A percentile compares a stretch with the other conserved stretches of the same genome.
phyloP scores from a whole-genome alignment of 2,797 vertebrate species.

The Rhinella marina region DNA sequence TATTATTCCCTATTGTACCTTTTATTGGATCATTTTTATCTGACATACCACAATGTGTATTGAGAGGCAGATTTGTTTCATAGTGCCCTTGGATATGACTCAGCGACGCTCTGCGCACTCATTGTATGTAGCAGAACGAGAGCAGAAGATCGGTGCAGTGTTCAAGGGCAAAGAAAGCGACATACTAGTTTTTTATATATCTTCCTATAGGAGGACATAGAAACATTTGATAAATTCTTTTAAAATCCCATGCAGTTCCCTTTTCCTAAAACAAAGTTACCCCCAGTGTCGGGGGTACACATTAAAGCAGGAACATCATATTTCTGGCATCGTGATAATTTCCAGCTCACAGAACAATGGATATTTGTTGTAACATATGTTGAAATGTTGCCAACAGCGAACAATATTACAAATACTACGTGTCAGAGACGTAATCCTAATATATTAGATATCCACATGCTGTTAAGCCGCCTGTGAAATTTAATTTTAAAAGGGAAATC shows the following conservation, averaged over 20 bases:
- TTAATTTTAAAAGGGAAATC: background rate
- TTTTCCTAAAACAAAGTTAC: background rate
- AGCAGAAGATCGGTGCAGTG: too few relatives aligned
- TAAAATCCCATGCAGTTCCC: background rate
- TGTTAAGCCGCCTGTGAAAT: background rate
- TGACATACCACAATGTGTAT: background rate
- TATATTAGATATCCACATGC: constrained; percentile 8
- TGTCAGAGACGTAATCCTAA: background rate
- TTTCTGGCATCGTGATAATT: background rate
- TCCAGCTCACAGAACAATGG: constrained; percentile 10
- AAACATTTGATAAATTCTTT: background rate
- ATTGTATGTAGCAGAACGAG: too few relatives aligned
- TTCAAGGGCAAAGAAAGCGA: too few relatives aligned
- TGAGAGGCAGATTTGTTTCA: background rate
- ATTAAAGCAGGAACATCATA: background rate
- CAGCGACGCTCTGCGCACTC: too few relatives aligned
- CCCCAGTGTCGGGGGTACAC: background rate
- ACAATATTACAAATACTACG: background rate
- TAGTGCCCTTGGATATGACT: background rate
- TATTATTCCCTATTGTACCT: too few relatives aligned
- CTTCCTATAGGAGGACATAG: background rate
- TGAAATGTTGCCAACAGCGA: constrained; percentile 7
- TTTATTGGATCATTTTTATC: too few relatives aligned
- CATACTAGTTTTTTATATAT: too few relatives aligned
- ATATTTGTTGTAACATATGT: background rate